Evolutionary conservation across 2,113 vertebrate species (phyloP), one percentile per base, ranked within the genome.

Genomic region (Triplophysa rosa): DNA sequence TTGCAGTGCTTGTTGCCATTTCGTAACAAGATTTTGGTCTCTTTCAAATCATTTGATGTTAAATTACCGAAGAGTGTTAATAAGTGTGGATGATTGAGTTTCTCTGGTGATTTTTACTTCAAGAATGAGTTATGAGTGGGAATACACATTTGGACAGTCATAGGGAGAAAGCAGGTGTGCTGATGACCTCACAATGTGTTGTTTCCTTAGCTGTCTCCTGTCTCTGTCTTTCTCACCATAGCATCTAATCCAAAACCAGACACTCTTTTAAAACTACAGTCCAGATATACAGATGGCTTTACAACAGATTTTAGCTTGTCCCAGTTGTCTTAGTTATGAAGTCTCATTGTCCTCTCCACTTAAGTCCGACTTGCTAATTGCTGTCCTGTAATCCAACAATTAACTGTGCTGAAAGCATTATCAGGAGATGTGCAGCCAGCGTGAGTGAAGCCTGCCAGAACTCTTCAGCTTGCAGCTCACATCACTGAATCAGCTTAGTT

Each of bases 351-450:
- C 69, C 40, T 71, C 40, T 66, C n/a, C 54, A 29, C 61, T 75
- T 68, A 72, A 37, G 56, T 68, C 66, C 67, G 29, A 12, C 19
- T 67, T 2, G 24, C 40, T 75, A 81, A 81, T 81, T 67, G 29
- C n/a, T 64, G 59, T 76, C 42, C 54, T 68, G 64, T 81, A 81
- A 75, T 75, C 79, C 79, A 17, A 23, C 62, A 61, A 47, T 75
- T 81, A 81, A 75, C 54, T 52, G 19, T 11, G 4, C 52, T 76
- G 40, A 26, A 40, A 49, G 52, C 63, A 26, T 75, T 73, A 59
- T 77, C 72, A 63, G 72, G 59, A 63, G 49, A 65, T 73, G 37
- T 21, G 71, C 9, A 19, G 64, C 54, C 26, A 29, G 24, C 4
- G 26, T 14, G 7, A 19, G 54, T 68, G 71, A 75, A 75, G 54